Evolutionary conservation across 2,113 vertebrate species (phyloP).

Genomic region (Salvelinus namaycush): DNA sequence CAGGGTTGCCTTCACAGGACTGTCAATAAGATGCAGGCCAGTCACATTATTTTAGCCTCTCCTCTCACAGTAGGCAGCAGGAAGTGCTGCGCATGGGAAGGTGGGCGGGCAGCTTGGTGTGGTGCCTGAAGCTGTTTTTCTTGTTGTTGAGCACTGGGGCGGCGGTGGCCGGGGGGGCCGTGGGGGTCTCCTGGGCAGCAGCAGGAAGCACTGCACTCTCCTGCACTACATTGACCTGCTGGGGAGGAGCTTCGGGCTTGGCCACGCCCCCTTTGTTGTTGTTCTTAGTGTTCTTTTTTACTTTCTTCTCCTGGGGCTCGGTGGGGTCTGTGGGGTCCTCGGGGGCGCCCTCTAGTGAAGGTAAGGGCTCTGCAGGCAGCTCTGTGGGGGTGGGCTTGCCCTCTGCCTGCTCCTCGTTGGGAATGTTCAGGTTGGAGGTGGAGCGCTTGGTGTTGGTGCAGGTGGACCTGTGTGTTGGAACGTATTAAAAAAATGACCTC

Average conservation of each 20-base stretch:
- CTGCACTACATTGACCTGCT: neutral
- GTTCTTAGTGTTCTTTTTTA: constrained; percentile 67
- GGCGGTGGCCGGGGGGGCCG: constrained; percentile 44
- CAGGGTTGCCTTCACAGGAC: too few species aligned
- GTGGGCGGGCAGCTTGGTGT: constrained; percentile 61
- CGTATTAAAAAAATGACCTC: neutral
- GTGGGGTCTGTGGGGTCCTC: constrained; percentile 32
- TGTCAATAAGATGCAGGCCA: too few species aligned
- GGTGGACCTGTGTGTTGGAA: constrained; percentile 47
- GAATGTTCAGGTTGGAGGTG: constrained; percentile 62
- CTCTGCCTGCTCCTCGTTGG: constrained; percentile 62
- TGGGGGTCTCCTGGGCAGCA: too few species aligned
- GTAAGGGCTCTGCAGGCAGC: constrained; percentile 54
- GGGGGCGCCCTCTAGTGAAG: constrained; percentile 47
- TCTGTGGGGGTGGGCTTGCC: constrained; percentile 57
- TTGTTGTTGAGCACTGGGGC: constrained; percentile 57
- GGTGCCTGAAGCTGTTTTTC: constrained; percentile 67
- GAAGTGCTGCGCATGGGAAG: constrained; percentile 67
- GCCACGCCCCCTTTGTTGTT: constrained; percentile 56
- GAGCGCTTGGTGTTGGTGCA: constrained; percentile 62
- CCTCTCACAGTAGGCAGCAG: constrained; percentile 65
- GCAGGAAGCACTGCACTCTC: neutral
- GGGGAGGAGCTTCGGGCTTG: constrained; percentile 34
- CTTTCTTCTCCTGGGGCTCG: constrained; percentile 59
- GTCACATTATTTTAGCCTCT: neutral